phyloP scores from a whole-genome alignment of 2,797 vertebrate species.

The Novumbra hubbsi region DNA sequence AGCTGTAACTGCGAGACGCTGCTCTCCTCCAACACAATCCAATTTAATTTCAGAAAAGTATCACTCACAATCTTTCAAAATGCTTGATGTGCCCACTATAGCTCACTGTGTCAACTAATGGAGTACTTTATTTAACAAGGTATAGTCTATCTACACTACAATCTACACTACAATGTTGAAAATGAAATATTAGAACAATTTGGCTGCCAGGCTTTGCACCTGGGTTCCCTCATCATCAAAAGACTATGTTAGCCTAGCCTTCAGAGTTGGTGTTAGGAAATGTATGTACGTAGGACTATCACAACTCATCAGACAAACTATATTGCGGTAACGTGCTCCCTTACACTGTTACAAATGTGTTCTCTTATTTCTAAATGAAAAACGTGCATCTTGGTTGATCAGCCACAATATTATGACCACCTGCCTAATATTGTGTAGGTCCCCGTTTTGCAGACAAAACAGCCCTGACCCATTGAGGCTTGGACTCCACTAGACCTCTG shows the following conservation, averaged over 20 bases:
- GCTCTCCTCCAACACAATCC: constrained; percentile 22
- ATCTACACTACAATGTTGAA: neutral
- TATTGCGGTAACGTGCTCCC: neutral
- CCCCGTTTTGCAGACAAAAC: too few relatives aligned
- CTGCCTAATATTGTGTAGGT: too few relatives aligned
- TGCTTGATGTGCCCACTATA: constrained; percentile 7
- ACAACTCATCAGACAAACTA: neutral
- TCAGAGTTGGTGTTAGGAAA: neutral
- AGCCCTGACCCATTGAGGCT: too few relatives aligned
- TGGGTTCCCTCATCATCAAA: neutral
- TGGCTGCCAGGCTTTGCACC: neutral
- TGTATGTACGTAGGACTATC: too few relatives aligned
- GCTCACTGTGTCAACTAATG: constrained; percentile 13
- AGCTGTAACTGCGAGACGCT: neutral
- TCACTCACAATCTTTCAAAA: constrained; percentile 12
- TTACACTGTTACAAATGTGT: neutral
- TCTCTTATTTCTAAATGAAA: constrained; percentile 18
- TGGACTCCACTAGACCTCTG: too few relatives aligned
- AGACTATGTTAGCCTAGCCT: neutral
- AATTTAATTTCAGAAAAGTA: constrained; percentile 24
- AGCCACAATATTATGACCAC: too few relatives aligned
- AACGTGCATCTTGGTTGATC: constrained; percentile 26
- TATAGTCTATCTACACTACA: constrained; percentile 22
- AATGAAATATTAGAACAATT: neutral
- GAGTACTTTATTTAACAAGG: constrained; percentile 17